Evolutionary conservation across 1,140 invertebrate genomes (phyloP).

Genomic region (Harpegnathos saltator): DNA sequence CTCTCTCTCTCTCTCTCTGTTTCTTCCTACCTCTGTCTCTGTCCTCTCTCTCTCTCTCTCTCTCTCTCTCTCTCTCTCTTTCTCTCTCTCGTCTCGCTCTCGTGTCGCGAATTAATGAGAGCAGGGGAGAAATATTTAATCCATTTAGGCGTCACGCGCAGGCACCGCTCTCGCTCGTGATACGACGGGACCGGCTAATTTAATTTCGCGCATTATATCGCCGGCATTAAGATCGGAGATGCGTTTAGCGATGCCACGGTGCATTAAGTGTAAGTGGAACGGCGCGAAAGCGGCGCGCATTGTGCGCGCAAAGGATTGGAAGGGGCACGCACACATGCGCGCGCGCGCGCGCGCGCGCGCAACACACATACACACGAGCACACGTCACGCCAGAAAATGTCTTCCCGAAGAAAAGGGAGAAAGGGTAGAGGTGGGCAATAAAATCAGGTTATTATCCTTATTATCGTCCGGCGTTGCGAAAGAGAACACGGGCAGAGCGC

Average conservation of each 20-base stretch:
- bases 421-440: conserved; percentile 71
- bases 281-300: conserved; percentile 61
- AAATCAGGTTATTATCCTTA: conserved; percentile 78
- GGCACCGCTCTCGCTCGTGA: conserved; percentile 23
- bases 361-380: too few species aligned
- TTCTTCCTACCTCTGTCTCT: background rate
- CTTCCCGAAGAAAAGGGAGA: conserved; percentile 69
- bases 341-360: too few species aligned
- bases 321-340: too few species aligned
- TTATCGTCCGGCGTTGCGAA: conserved; percentile 72
- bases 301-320: conserved; percentile 42
- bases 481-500: conserved; percentile 64
- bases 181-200: conserved; percentile 49
- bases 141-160: conserved; percentile 44
- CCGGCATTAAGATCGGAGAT: conserved; percentile 64
- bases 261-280: conserved; percentile 68
- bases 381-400: conserved; percentile 69
- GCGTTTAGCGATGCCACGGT: conserved; percentile 69
- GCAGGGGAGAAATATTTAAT: conserved; percentile 48
- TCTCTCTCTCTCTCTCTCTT: background rate
- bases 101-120: conserved; percentile 43
- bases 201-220: conserved; percentile 28
- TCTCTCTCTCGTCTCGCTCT: background rate
- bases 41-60: background rate
- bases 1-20: background rate